Evolutionary conservation across 2,888 invertebrate genomes (phyloP), one percentile per base, ranked within the genome.

Genomic region (Stenurella melanura): DNA sequence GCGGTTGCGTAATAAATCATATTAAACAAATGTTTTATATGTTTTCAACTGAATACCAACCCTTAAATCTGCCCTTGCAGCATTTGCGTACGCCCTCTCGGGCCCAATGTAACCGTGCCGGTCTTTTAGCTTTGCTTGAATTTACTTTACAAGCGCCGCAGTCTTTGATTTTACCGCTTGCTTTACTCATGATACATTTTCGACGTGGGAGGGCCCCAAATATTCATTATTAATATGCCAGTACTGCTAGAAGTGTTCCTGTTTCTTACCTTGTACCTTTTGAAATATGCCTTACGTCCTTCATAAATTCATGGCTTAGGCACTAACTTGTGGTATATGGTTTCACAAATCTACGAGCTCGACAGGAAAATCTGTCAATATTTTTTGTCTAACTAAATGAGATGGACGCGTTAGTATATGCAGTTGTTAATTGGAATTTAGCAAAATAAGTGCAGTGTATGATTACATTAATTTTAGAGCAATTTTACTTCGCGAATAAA

Each of bases 191-290:
- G 87, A 84, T 87, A 87, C 87, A 87, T 85, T 86, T 87, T 84
- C 87, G 82, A 87, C 86, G 87, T 87, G 87, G 87, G 87, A 86
- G 87, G 87, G 84, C 87, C 83, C 87, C 86, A 86, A 87, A 87
- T 87, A 83, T 83, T 82, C 81, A 80, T 82, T 79, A 82, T 84
- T 83, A 82, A 82, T 83, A 82, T 80, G 64, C 80, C 75, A 64
- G 73, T 79, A 78, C 75, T 79, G 71, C 61, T 30, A 67, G 78
- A 80, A 79, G 80, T 81, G 81, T 81, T 83, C 82, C 80, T 82
- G 80, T 82, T 78, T 75, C 77, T 72, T 79, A 75, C 74, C 80
- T 80, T 82, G 81, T 82, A 81, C 61, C 68, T 74, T 74, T 75
- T 82, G 77, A 82, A 80, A 77, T 83, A 82, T 83, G 76, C 78